Evolutionary conservation across 2,888 invertebrate species (phyloP).

Genomic region (Autographa gamma): DNA sequence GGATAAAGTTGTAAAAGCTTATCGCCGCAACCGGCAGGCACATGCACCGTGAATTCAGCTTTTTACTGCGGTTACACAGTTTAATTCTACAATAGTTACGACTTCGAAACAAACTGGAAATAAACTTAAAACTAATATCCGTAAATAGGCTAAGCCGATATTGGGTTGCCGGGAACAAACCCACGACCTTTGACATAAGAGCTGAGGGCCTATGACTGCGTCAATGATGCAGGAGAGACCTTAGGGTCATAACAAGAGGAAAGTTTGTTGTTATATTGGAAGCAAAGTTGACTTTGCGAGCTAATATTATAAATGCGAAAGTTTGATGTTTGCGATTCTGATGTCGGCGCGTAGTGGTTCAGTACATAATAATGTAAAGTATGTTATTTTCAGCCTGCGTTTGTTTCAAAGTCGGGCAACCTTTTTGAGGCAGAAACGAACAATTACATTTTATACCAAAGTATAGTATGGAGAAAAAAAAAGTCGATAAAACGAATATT

Average conservation of each 20-base stretch:
- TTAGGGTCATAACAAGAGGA: neutral
- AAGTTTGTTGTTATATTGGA: neutral
- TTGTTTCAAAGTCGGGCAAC: neutral
- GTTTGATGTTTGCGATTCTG: slow-evolving; percentile 2
- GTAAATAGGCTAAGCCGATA: neutral
- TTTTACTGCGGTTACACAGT: slow-evolving; percentile 6
- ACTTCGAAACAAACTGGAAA: neutral
- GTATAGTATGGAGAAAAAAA: too few species aligned
- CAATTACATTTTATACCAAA: neutral
- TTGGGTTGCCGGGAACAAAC: neutral
- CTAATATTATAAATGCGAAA: slow-evolving; percentile 3
- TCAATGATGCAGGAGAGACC: neutral
- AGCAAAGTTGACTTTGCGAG: neutral
- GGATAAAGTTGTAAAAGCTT: neutral
- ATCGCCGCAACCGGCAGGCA: neutral
- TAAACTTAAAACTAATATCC: neutral
- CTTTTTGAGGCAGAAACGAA: neutral
- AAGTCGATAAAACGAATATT: too few species aligned
- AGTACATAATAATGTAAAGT: neutral
- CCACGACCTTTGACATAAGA: neutral
- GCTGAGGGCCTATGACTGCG: neutral
- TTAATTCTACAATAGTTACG: slow-evolving; percentile 5
- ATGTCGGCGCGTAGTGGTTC: neutral
- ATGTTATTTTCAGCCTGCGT: neutral
- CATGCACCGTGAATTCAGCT: neutral